A percentile compares a stretch with the other conserved stretches of the same genome.
Evolutionary conservation across 2,888 invertebrate genomes (phyloP).

Genomic region (Blastobasis adustella): DNA sequence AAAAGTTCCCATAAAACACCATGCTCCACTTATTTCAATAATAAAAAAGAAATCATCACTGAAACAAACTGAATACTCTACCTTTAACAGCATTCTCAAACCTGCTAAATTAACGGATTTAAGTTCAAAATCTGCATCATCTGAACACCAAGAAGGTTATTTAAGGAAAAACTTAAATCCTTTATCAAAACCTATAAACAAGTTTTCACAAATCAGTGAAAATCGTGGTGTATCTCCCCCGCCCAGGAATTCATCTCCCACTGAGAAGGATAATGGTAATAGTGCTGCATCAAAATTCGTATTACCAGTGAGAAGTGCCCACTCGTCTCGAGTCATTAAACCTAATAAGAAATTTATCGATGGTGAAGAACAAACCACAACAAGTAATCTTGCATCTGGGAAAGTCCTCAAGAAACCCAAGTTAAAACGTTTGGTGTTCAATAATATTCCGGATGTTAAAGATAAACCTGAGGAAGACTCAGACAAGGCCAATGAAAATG

Average conservation of each 20-base stretch:
- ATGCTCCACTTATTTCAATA: conserved; percentile 76
- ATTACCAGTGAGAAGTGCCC: conserved; percentile 86
- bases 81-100: conserved; percentile 75
- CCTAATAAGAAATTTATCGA: conserved; percentile 90
- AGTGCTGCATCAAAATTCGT: conserved; percentile 77
- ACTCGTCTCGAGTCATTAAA: conserved; percentile 90
- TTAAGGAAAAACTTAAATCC: conserved; percentile 64
- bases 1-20: conserved; percentile 73
- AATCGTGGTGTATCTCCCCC: conserved; percentile 64
- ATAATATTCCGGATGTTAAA: conserved; percentile 52
- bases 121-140: conserved; percentile 69
- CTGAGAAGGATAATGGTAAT: conserved; percentile 48
- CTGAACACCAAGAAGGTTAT: conserved; percentile 65
- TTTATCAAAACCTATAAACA: conserved; percentile 61
- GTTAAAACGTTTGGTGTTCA: conserved; percentile 61
- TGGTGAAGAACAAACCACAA: conserved; percentile 69
- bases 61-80: conserved; percentile 72
- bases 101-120: conserved; percentile 78
- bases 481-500: conserved; percentile 42
- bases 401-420: conserved; percentile 70
- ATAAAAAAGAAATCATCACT: conserved; percentile 77
- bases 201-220: conserved; percentile 63
- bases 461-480: conserved; percentile 44
- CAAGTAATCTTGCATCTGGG: conserved; percentile 38
- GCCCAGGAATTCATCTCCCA: conserved; percentile 53